A percentile compares a stretch with the other conserved stretches of the same genome.
Evolutionary conservation across 2,888 invertebrate genomes (phyloP).

Genomic region (Sinodicranocentrus sp.): DNA sequence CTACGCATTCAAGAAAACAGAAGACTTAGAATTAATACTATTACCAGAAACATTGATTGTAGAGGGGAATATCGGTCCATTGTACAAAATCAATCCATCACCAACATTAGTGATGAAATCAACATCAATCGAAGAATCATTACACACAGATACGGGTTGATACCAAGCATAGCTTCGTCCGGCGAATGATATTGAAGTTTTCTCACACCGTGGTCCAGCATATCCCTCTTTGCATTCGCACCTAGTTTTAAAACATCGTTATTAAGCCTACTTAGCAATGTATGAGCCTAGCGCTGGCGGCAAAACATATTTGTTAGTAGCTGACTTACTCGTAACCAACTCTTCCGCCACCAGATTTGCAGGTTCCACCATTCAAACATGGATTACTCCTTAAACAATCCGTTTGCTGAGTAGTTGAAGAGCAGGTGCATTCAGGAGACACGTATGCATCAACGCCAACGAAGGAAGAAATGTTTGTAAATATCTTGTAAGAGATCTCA

Average conservation of each 20-base stretch:
- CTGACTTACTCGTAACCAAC: constrained; percentile 68
- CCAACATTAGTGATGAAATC: constrained; percentile 86
- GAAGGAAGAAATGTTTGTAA: constrained; percentile 95
- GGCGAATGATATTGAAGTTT: constrained; percentile 90
- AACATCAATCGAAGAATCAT: constrained; percentile 88
- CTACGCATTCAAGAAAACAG: no score
- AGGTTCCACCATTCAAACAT: constrained; percentile 74
- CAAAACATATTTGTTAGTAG: neutral
- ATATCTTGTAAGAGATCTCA: constrained; percentile 88
- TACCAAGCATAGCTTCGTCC: constrained; percentile 97
- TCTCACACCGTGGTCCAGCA: constrained; percentile 94
- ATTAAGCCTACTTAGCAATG: constrained; percentile 18
- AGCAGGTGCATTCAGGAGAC: constrained; percentile 82
- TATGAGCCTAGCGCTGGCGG: neutral
- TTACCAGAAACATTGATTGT: constrained; percentile 68
- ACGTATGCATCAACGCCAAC: constrained; percentile 94
- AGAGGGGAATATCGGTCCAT: constrained; percentile 84
- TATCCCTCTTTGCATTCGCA: constrained; percentile 91
- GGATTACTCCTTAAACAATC: constrained; percentile 78
- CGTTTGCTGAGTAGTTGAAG: constrained; percentile 76
- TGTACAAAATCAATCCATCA: constrained; percentile 92
- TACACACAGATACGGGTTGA: constrained; percentile 91
- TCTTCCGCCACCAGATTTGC: constrained; percentile 65
- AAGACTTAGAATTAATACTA: constrained; percentile 47
- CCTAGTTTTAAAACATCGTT: constrained; percentile 77